Evolutionary conservation across 1,140 invertebrate genomes (phyloP), one percentile per base, ranked within the genome.

Genomic region (Trachymyrmex septentrionalis): DNA sequence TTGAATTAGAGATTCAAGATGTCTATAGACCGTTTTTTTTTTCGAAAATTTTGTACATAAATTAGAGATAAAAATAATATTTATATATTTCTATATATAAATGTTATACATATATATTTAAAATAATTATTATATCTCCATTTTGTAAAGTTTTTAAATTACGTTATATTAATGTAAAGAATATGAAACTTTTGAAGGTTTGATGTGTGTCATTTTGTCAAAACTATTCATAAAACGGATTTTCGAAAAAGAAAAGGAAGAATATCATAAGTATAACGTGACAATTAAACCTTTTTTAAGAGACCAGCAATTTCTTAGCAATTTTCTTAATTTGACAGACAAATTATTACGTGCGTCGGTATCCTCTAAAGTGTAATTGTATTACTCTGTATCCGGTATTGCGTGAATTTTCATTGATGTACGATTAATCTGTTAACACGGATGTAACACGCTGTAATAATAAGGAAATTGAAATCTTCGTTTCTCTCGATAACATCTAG

Each of bases 381-480:
- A 53, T 67, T 67, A 24, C 16, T 14, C 14, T 27, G 50, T 9
- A 82, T 82, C 53, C 66, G 55, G 34, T 73, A 61, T 82, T 59
- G 55, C 34, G 12, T 69, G 50, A 44, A 73, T 84, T 84, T 44
- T 84, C n/a, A 19, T 59, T 19, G 55, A 59, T 72, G 53, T 61
- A 44, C 24, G 53, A 73, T 73, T 59, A 71, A 59, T 84, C 30
- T 84, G 38, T 75, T 63, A 75, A 75, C 34, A 34, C 53, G 71
- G 80, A 73, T 84, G 57, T 73, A 61, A 57, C 24, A 61, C 10
- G 14, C 14, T n/a, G 14, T 69, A 50, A 34, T 73, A 73, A 72
- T 84, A 16, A 84, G 53, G n/a, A 73, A 84, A 84, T 73, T 61
- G 16, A 75, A 75, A 75, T 59, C 57, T 59, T 84, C 24, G 12